Evolutionary conservation across 2,888 invertebrate species (phyloP), one percentile per base, ranked within the genome.

Genomic region (Stictocephala bisonia): DNA sequence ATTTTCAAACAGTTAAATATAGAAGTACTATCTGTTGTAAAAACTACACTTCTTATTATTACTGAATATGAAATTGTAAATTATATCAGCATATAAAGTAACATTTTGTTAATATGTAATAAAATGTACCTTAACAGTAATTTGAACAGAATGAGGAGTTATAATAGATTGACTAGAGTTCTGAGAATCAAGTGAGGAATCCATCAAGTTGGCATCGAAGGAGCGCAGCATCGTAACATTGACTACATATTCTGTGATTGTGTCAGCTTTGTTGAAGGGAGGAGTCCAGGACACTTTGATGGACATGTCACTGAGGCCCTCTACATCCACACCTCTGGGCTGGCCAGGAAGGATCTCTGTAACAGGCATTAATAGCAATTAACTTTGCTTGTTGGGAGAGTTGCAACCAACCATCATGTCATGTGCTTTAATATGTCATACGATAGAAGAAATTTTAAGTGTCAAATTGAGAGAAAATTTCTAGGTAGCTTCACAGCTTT

Each of bases 331-430:
- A 76, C 89, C 87, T 82, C 89, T 87, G 20, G 94, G 93, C 60
- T 90, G 88, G 80, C 92, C 91, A 60, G 94, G 94, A 27, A 94
- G 86, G 1, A 92, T 85, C 84, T 91, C 91, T 91, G 84, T 4
- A 69, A 4, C 9, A 44, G 15, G 15, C 15, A 44, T n/a, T 11
- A 31, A 31, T 9, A 31, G 6, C 6, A n/a, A n/a, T n/a, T n/a
- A n/a, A n/a, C n/a, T n/a, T n/a, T n/a, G n/a, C n/a, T n/a, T n/a
- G n/a, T n/a, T n/a, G n/a, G n/a, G n/a, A n/a, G n/a, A n/a, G n/a
- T n/a, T n/a, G n/a, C n/a, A n/a, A n/a, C n/a, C n/a, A n/a, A n/a
- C n/a, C n/a, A n/a, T n/a, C n/a, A n/a, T n/a, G n/a, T n/a, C n/a
- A n/a, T n/a, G n/a, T n/a, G n/a, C n/a, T n/a, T n/a, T n/a, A n/a